Evolutionary conservation across 2,113 vertebrate species (phyloP), one percentile per base, ranked within the genome.

Genomic region (Paralichthys olivaceus): DNA sequence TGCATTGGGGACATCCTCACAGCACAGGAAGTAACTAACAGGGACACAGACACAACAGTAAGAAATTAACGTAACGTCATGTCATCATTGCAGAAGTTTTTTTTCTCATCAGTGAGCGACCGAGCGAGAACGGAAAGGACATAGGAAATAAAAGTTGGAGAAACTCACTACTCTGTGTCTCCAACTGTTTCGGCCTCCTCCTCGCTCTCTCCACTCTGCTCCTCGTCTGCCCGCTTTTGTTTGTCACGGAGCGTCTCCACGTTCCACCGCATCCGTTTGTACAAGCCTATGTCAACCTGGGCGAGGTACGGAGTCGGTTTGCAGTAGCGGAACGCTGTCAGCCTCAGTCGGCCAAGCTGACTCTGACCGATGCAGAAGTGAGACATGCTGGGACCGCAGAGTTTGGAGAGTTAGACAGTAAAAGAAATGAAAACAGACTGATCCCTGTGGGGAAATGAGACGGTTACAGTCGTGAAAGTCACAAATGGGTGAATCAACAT

Each of bases 191-290:
- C 25, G 19, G 62, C 78, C 83, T 83, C 1, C 7, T 15, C 40
- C 8, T 49, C 69, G 2, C 9, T 62, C 65, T 65, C 80, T 79
- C 26, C 66, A 2, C 26, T 28, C 23, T 55, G 26, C 22, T 64
- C 20, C n/a, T 64, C 34, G 1, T 79, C 66, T 7, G 9, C 29
- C 58, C 43, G 22, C 74, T 40, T 37, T 34, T 34, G 51, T 12
- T 28, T 23, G 32, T 70, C 25, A n/a, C 51, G 40, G 22, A 69
- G 74, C 43, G 66, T 79, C 67, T 93, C 92, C 61, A 97, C 93
- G 7, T 96, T 97, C 96, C 96, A 97, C 34, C 96, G 95, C 94
- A 97, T 96, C 78, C 94, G 92, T 86, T 96, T 97, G 80, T 94
- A 95, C 53, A 95, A 90, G n/a, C 92, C 86, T 0, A 56, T 85